Percentiles rank a stretch among this genome's conserved stretches.
These are phyloP conservation scores for Tortrix viridana DNA, from an alignment of 2,888 invertebrate genomes.

Conservation along the genomic window DNA sequence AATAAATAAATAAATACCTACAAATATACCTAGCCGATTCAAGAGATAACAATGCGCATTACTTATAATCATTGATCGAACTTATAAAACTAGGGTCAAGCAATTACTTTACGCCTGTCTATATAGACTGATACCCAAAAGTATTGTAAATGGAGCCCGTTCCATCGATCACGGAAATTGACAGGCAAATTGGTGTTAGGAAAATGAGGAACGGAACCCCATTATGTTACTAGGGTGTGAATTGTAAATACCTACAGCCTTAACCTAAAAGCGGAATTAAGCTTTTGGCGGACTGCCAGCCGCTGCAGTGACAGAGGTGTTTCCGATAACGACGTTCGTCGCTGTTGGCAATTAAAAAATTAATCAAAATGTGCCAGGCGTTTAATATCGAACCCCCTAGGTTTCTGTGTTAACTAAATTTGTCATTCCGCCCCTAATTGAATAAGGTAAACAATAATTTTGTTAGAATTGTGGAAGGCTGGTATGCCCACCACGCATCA, in stretches of 20 bases:
- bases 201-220: conserved; percentile 15
- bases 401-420: too few species aligned
- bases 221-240: conserved; percentile 23
- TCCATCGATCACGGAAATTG: conserved; percentile 34
- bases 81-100: background rate
- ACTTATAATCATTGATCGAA: too few species aligned
- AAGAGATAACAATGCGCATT: too few species aligned
- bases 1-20: too few species aligned
- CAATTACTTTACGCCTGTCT: conserved; percentile 10
- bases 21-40: too few species aligned
- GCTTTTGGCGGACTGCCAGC: conserved; percentile 15
- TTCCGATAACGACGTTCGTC: conserved; percentile 2
- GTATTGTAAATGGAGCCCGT: conserved; percentile 21
- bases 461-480: too few species aligned
- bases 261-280: conserved; percentile 17
- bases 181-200: conserved; percentile 24
- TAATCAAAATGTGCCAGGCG: too few species aligned
- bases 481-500: too few species aligned
- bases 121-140: conserved; percentile 11
- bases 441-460: too few species aligned
- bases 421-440: too few species aligned
- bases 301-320: conserved; percentile 2
- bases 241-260: conserved; percentile 23
- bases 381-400: too few species aligned
- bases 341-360: too few species aligned